Percentiles rank a stretch among this genome's conserved stretches.
Conservation (phyloP, 2,888 invertebrate species). For the Trilocha varians region DNA sequence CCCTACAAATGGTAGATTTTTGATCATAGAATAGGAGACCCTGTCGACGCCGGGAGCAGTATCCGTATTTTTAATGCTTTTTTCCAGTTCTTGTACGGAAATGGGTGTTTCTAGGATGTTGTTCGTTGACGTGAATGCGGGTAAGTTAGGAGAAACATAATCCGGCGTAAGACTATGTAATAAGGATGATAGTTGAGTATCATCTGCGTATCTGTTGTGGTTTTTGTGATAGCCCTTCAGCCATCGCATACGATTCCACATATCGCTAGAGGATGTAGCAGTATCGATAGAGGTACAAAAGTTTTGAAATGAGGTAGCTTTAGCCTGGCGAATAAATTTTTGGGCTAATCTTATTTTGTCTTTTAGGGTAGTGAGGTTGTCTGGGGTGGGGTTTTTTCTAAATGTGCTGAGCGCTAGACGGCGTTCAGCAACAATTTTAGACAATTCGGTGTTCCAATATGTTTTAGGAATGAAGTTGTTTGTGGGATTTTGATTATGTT, state of each 20-base stretch:
- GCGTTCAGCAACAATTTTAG: constrained; percentile 15
- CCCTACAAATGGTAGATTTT: constrained; percentile 5
- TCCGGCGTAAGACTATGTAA: constrained; percentile 2
- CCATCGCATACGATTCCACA: constrained; percentile 15
- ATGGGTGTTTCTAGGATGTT: neutral
- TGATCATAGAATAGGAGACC: constrained; percentile 10
- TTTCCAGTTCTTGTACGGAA: constrained; percentile 6
- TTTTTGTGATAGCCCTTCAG: constrained; percentile 13
- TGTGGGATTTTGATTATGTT: constrained; percentile 9
- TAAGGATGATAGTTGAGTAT: neutral
- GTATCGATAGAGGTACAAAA: constrained; percentile 9
- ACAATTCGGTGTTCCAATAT: constrained; percentile 18
- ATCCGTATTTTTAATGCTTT: constrained; percentile 5
- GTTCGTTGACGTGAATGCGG: neutral
- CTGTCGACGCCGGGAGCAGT: constrained; percentile 8
- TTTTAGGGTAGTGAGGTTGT: constrained; percentile 9
- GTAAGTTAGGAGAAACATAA: constrained; percentile 5
- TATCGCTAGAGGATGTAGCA: constrained; percentile 3
- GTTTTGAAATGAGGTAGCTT: constrained; percentile 3
- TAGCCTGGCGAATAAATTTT: constrained; percentile 6
- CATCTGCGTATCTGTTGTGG: neutral
- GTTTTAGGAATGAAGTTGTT: constrained; percentile 14
- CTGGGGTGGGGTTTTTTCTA: constrained; percentile 15
- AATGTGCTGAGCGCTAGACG: constrained; percentile 13
- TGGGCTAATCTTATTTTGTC: constrained; percentile 8